Base-by-base conservation (phyloP, 2,888 invertebrate genomes). In the Rhogogaster chlorosoma region DNA sequence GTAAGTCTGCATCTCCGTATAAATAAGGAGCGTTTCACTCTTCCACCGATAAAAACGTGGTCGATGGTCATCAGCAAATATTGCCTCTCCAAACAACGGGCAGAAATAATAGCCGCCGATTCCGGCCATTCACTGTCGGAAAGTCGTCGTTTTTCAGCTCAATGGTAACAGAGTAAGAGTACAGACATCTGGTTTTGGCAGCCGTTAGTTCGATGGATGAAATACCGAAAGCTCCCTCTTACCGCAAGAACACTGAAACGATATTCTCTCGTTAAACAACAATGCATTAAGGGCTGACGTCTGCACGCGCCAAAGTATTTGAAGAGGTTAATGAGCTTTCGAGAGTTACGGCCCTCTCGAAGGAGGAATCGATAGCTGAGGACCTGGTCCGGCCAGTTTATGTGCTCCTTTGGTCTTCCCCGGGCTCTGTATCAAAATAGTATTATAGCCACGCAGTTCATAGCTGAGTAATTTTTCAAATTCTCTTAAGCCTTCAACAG, bases 361-460 rank as follows among this genome's bases (percentile, higher is more conserved):
- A 26, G 38, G 36, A 80, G 42, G 80, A 61, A 80, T 80, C 80
- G 61, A 80, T 80, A 80, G 15, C 57, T 38, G 57, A 80, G 80
- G 61, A 22, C 57, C 36, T 38, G 38, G 36, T 32, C 36, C 12
- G 61, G 15, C 26, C 36, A 61, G 80, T 38, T 57, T 61, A 15
- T 38, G 32, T 77, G 26, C 80, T 77, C n/a, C n/a, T 77, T 45
- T 29, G n/a, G 32, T 26, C 57, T 61, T 80, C 26, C 22, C 36
- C 38, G 80, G 26, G 38, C 61, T 80, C 49, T 32, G 15, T 10
- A 87, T 87, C 84, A 87, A 82, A 84, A 84, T 86, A 87, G 87
- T n/a, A 53, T 87, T 85, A 87, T 85, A 85, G 85, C 84, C 87
- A 87, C 83, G 86, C 86, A 85, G 80, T 86, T 36, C 6, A 73